These are phyloP conservation scores for Clistopyga incitator DNA, from an alignment of 2,888 invertebrate genomes.

Conservation along the genomic window DNA sequence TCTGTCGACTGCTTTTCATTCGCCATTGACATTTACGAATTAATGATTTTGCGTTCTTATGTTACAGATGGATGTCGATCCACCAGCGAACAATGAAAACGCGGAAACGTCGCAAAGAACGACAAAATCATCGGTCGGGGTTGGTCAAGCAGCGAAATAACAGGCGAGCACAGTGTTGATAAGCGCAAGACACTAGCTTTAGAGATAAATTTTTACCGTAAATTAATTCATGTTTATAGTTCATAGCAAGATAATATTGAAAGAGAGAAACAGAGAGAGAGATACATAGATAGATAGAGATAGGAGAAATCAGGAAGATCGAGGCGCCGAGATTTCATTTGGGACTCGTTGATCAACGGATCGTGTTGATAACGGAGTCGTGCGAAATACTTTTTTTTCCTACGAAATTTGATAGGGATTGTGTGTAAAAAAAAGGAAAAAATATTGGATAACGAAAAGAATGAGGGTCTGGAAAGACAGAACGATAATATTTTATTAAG, in stretches of 20 bases:
- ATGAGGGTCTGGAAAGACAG: background rate
- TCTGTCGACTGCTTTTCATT: background rate
- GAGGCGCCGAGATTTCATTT: slow-evolving; percentile 55
- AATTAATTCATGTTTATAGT: slow-evolving; percentile 59
- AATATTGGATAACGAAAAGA: slow-evolving; percentile 14
- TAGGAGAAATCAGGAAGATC: slow-evolving; percentile 52
- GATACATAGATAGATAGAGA: slow-evolving; percentile 37
- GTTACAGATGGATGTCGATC: slow-evolving; percentile 82
- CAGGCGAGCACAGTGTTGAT: slow-evolving; percentile 74
- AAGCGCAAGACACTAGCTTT: slow-evolving; percentile 57
- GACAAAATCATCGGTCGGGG: slow-evolving; percentile 77
- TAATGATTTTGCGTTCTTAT: background rate
- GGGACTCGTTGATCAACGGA: slow-evolving; percentile 29
- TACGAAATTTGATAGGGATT: slow-evolving; percentile 16
- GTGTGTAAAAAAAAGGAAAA: background rate
- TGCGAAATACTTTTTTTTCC: slow-evolving; percentile 50
- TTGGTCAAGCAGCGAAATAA: slow-evolving; percentile 81
- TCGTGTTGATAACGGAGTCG: slow-evolving; percentile 42
- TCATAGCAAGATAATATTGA: slow-evolving; percentile 57
- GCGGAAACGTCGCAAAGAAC: slow-evolving; percentile 82
- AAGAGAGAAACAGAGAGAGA: slow-evolving; percentile 21
- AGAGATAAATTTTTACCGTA: slow-evolving; percentile 63
- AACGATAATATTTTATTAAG: slow-evolving; percentile 18
- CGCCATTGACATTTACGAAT: slow-evolving; percentile 7
- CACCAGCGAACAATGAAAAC: slow-evolving; percentile 77